These are phyloP conservation scores for Spongia lamella DNA, from an alignment of 37 sponge, comb jelly and placozoan species.

Conservation along the genomic window DNA sequence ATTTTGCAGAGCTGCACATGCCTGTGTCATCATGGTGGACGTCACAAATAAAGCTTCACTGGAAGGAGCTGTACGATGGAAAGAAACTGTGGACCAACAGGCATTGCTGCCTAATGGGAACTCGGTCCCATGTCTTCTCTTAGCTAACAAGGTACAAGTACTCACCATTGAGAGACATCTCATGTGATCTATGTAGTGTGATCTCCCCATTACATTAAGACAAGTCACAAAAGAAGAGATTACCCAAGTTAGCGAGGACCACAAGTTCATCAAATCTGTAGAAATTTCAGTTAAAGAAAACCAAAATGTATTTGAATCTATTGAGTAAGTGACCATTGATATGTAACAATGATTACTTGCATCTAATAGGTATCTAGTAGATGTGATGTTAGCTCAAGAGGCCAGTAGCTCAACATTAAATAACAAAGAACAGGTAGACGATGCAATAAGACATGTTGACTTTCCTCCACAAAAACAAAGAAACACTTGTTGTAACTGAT, in stretches of 20 bases:
- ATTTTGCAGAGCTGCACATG: constrained; percentile 45
- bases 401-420: too few relatives aligned
- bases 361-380: too few relatives aligned
- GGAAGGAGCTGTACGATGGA: constrained; percentile 63
- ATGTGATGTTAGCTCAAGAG: too few relatives aligned
- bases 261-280: constrained; percentile 50
- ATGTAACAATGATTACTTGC: too few relatives aligned
- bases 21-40: constrained; percentile 70
- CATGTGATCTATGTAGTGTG: neutral
- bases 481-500: too few relatives aligned
- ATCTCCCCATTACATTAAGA: neutral
- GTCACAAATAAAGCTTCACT: constrained; percentile 48
- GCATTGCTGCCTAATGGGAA: constrained; percentile 62
- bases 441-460: too few relatives aligned
- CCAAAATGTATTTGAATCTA: constrained; percentile 41
- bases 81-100: constrained; percentile 51
- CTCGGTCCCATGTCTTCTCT: constrained; percentile 58
- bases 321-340: constrained; percentile 36
- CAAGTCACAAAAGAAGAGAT: neutral
- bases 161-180: neutral
- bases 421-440: too few relatives aligned
- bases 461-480: too few relatives aligned
- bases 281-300: constrained; percentile 67
- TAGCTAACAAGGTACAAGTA: constrained; percentile 65
- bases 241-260: constrained; percentile 5